A percentile compares a stretch with the other conserved stretches of the same genome.
phyloP scores from a whole-genome alignment of 2,888 invertebrate genomes.

The Odontocolon sp. region DNA sequence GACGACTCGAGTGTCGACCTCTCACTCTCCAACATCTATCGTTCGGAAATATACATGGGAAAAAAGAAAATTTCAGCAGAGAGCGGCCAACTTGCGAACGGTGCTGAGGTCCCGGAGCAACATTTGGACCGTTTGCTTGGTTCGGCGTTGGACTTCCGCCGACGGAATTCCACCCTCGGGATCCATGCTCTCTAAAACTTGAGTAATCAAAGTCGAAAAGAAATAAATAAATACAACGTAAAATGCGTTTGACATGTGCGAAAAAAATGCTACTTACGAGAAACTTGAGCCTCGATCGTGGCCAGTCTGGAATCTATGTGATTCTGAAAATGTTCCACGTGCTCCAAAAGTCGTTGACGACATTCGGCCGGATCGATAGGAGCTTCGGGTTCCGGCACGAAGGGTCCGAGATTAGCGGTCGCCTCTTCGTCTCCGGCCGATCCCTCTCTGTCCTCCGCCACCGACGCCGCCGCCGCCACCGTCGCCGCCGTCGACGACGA shows the following conservation, averaged over 20 bases:
- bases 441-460: too few relatives aligned
- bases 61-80: conserved; percentile 73
- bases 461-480: too few relatives aligned
- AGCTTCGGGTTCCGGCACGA: conserved; percentile 90
- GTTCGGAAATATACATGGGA: conserved; percentile 18
- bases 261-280: too few relatives aligned
- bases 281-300: conserved; percentile 89
- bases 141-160: conserved; percentile 84
- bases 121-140: conserved; percentile 89
- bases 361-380: conserved; percentile 91
- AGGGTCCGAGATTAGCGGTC: too few relatives aligned
- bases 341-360: conserved; percentile 88
- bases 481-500: too few relatives aligned
- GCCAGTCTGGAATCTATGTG: conserved; percentile 87
- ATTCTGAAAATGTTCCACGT: conserved; percentile 89
- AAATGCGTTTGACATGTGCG: too few relatives aligned
- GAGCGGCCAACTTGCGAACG: conserved; percentile 86
- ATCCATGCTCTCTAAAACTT: conserved; percentile 85
- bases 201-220: conserved; percentile 46
- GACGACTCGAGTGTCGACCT: neutral
- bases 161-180: conserved; percentile 84
- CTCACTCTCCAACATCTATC: neutral
- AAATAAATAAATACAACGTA: conserved; percentile 4
- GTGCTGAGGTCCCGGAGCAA: conserved; percentile 87
- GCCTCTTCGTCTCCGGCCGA: too few relatives aligned